These are phyloP conservation scores for Cyprinodon variegatus DNA, from an alignment of 2,113 vertebrate genomes.

Conservation along the genomic window DNA sequence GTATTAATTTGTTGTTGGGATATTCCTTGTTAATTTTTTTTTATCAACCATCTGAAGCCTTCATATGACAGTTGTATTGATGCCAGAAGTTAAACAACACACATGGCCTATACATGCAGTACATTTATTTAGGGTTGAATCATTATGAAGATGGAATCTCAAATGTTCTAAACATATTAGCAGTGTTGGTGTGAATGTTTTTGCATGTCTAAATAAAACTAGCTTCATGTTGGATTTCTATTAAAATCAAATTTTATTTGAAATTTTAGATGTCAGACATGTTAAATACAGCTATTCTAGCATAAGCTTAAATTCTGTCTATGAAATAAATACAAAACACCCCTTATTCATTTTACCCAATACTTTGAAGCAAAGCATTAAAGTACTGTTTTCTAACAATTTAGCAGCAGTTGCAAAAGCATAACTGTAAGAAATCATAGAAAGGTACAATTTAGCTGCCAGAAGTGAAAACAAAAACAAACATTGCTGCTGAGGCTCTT, in stretches of 20 bases:
- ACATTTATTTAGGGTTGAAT: not conserved
- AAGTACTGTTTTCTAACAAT: constrained; percentile 16
- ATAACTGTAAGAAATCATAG: constrained; percentile 4
- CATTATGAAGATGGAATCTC: not conserved
- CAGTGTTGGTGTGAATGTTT: not conserved
- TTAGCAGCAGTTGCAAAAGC: constrained; percentile 3
- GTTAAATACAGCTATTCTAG: not conserved
- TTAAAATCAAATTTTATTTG: not conserved
- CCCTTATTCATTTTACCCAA: not conserved
- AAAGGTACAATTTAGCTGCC: constrained; percentile 22
- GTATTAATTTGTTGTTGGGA: not conserved
- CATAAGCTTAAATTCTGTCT: not conserved
- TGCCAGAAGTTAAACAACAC: not conserved
- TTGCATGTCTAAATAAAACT: not conserved
- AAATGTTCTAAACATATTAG: no score
- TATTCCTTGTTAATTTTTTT: not conserved
- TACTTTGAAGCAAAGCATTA: constrained; percentile 23
- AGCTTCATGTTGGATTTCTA: not conserved
- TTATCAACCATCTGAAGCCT: not conserved
- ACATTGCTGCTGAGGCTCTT: constrained; percentile 12
- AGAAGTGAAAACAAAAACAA: constrained; percentile 2
- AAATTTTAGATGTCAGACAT: not conserved
- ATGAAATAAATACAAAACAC: not conserved
- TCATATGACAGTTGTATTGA: not conserved
- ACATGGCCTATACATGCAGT: not conserved